Conservation (phyloP, 2,113 vertebrate species). For the Vidua chalybeata region DNA sequence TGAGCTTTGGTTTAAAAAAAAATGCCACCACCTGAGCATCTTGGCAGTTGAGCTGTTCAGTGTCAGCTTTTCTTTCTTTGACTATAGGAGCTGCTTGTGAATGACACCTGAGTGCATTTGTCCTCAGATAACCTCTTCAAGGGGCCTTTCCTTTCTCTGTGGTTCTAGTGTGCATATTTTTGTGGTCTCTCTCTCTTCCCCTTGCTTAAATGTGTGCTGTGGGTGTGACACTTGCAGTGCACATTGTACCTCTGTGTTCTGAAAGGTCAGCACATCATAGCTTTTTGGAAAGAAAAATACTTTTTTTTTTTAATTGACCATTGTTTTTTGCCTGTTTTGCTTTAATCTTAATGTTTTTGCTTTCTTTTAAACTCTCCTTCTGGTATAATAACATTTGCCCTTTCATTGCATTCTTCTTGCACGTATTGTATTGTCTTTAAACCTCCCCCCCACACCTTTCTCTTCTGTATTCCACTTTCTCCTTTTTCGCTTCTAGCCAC, state of each 20-base stretch:
- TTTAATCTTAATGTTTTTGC: not conserved
- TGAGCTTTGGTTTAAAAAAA: not conserved
- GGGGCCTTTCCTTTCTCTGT: not conserved
- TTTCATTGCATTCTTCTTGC: rapidly evolving
- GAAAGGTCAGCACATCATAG: not conserved
- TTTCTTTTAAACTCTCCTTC: not conserved
- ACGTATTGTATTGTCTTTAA: not conserved
- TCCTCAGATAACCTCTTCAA: not conserved
- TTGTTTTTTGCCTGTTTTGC: not conserved
- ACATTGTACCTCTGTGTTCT: not conserved
- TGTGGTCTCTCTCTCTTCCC: not conserved
- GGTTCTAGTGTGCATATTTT: not conserved
- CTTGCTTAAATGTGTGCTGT: not conserved
- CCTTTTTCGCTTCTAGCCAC: not conserved
- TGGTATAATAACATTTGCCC: not conserved
- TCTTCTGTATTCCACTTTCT: not conserved
- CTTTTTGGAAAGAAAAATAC: not conserved
- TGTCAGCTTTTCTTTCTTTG: not conserved
- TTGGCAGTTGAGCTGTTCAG: not conserved
- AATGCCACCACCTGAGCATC: not conserved
- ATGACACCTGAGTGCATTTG: not conserved
- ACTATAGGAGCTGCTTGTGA: not conserved
- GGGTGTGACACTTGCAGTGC: not conserved
- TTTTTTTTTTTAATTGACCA: not conserved
- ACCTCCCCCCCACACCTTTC: not conserved